A percentile compares a stretch with the other conserved stretches of the same genome.
phyloP scores from a whole-genome alignment of 2,888 invertebrate genomes.

The Acronicta aceris region DNA sequence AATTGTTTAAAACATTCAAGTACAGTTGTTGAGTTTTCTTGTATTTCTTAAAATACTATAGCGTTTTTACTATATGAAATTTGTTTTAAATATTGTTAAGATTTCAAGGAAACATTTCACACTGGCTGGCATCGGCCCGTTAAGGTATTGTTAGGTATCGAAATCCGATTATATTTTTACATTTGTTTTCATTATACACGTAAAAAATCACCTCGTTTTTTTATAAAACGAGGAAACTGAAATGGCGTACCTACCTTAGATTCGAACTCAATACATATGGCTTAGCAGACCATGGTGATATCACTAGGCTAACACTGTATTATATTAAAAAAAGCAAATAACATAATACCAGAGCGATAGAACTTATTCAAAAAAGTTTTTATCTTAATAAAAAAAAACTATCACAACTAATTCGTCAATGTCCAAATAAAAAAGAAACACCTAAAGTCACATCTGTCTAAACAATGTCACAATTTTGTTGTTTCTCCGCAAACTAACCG shows the following conservation, averaged over 20 bases:
- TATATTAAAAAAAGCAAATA: no score
- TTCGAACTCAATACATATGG: no score
- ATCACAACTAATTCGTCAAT: slow-evolving; percentile 16
- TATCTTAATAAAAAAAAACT: slow-evolving; percentile 4
- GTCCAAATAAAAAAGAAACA: slow-evolving; percentile 13
- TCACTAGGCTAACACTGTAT: no score
- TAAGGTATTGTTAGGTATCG: no score
- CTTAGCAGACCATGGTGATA: no score
- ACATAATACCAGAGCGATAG: background rate
- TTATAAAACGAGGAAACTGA: no score
- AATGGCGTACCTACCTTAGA: no score
- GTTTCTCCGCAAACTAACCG: slow-evolving; percentile 10
- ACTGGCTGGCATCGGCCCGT: no score
- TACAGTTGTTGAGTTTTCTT: slow-evolving; percentile 10
- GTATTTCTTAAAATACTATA: slow-evolving; percentile 13
- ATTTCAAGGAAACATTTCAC: no score
- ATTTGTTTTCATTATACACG: no score
- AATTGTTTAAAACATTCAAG: slow-evolving; percentile 42
- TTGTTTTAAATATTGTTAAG: background rate
- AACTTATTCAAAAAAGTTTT: background rate
- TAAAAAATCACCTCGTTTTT: no score
- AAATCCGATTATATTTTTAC: no score
- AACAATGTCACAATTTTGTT: slow-evolving; percentile 13
- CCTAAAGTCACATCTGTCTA: background rate
- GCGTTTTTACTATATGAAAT: background rate